Conservation (phyloP, 2,888 invertebrate species). For the Platycnemis pennipes region DNA sequence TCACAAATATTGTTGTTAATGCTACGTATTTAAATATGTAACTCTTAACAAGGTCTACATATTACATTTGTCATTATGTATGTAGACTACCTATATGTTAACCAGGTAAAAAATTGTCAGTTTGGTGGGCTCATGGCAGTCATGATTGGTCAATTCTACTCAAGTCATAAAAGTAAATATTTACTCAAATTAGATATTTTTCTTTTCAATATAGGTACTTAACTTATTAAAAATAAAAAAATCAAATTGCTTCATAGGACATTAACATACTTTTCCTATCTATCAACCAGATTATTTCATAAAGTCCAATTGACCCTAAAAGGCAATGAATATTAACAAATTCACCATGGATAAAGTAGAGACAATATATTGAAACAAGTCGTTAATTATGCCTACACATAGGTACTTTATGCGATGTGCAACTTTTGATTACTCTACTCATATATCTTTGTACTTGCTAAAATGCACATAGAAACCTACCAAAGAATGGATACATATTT, state of each 20-base stretch:
- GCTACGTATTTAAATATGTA: not conserved
- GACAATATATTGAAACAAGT: no score
- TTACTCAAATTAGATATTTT: no score
- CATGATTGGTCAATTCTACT: not conserved
- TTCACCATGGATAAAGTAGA: no score
- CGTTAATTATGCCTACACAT: not conserved
- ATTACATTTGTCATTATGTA: not conserved
- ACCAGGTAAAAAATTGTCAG: not conserved
- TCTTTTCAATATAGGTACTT: not conserved
- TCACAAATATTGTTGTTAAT: not conserved
- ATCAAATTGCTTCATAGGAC: not conserved
- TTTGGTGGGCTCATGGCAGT: conserved; percentile 13
- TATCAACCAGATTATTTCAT: no score
- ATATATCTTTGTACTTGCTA: not conserved
- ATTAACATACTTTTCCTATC: no score
- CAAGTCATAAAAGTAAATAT: no score
- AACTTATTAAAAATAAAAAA: not conserved
- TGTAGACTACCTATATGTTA: not conserved
- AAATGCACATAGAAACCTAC: not conserved
- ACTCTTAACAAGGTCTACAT: not conserved
- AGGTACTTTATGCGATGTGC: not conserved
- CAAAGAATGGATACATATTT: not conserved
- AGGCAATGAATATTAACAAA: no score
- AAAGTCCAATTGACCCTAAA: no score
- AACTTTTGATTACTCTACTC: not conserved